Evolutionary conservation across 2,888 invertebrate species (phyloP).

Genomic region (Platycnemis pennipes): DNA sequence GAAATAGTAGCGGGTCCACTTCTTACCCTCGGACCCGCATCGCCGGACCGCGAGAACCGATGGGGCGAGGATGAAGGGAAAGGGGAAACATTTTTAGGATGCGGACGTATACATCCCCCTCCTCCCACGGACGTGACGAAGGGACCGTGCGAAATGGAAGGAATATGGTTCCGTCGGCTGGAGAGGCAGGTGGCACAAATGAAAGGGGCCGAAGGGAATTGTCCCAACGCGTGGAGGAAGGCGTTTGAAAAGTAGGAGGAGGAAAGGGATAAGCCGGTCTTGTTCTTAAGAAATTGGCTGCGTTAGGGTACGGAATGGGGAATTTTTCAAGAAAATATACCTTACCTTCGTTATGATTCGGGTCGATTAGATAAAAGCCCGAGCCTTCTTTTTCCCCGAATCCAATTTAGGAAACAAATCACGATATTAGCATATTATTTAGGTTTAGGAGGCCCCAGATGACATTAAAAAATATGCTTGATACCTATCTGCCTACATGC

Average conservation of each 20-base stretch:
- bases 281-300: slow-evolving; percentile 38
- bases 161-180: background rate
- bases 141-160: slow-evolving; percentile 40
- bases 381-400: too few relatives aligned
- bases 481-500: too few relatives aligned
- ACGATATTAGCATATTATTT: too few relatives aligned
- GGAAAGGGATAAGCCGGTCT: background rate
- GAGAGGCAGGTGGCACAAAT: slow-evolving; percentile 19
- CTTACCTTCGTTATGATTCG: too few relatives aligned
- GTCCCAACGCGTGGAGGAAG: background rate
- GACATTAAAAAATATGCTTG: too few relatives aligned
- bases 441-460: too few relatives aligned
- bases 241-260: background rate
- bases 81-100: background rate
- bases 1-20: slow-evolving; percentile 46
- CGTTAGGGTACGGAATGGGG: background rate
- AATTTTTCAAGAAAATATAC: background rate
- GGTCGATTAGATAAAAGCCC: too few relatives aligned
- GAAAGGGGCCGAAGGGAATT: background rate
- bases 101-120: background rate
- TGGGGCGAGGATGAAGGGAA: background rate
- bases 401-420: too few relatives aligned
- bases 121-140: slow-evolving; percentile 22
- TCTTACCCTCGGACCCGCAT: background rate
- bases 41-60: background rate